These are phyloP conservation scores for Corythaixoides concolor DNA, from an alignment of 2,113 vertebrate species.

Conservation along the genomic window DNA sequence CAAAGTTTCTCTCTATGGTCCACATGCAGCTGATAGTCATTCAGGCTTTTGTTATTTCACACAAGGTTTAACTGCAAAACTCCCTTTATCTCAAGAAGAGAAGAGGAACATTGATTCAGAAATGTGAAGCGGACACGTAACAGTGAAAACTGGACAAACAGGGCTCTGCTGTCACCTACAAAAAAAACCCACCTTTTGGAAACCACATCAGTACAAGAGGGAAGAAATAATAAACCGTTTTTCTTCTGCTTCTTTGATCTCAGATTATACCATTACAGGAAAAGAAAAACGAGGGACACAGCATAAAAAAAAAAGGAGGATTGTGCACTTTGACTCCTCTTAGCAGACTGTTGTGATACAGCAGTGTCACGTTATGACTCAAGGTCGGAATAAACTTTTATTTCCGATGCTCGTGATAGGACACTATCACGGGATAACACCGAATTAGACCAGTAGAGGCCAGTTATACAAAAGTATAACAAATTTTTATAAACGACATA, in stretches of 20 bases:
- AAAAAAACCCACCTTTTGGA: neutral
- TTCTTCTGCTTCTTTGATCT: neutral
- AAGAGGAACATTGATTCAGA: neutral
- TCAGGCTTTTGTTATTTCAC: neutral
- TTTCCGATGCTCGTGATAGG: too few relatives aligned
- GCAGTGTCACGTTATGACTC: too few relatives aligned
- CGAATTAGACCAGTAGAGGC: too few relatives aligned
- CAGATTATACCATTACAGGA: neutral
- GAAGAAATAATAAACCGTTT: neutral
- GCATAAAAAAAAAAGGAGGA: neutral
- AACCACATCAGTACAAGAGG: neutral
- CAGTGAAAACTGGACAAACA: neutral
- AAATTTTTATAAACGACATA: too few relatives aligned
- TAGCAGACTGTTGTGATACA: neutral
- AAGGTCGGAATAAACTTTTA: too few relatives aligned
- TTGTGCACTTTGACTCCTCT: neutral
- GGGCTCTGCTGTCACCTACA: neutral
- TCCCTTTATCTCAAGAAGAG: neutral
- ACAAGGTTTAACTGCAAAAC: neutral
- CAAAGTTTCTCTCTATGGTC: neutral
- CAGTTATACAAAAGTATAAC: too few relatives aligned
- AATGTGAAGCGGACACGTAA: neutral
- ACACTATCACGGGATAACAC: too few relatives aligned
- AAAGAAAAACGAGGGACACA: neutral
- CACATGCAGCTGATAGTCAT: neutral